Evolutionary conservation across 2,113 vertebrate genomes (phyloP).

Genomic region (Platysternon megacephalum): DNA sequence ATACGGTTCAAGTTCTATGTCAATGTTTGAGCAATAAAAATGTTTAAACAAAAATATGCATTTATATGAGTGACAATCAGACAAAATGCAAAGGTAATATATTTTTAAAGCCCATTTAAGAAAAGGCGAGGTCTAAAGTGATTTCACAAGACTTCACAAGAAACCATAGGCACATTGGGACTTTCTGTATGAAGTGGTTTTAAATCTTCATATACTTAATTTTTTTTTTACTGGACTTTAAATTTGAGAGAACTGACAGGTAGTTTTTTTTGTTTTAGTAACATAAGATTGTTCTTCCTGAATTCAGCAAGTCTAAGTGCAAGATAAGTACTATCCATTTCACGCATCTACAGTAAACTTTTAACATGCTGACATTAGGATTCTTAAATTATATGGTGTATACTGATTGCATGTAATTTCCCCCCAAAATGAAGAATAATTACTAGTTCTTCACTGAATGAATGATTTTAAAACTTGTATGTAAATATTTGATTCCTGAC

Average conservation of each 20-base stretch:
- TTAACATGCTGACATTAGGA: background rate
- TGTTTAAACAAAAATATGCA: background rate
- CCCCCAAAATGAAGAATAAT: background rate
- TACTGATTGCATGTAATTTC: background rate
- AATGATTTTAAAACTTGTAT: background rate
- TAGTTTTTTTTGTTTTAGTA: background rate
- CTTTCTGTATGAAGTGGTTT: background rate
- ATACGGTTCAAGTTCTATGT: background rate
- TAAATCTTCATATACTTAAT: background rate
- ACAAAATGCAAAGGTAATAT: background rate
- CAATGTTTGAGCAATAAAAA: background rate
- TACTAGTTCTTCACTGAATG: background rate
- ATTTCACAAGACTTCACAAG: background rate
- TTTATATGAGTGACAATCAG: background rate
- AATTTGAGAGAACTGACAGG: background rate
- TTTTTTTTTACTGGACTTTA: background rate
- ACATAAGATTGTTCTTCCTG: background rate
- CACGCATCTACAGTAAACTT: background rate
- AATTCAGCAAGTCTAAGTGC: background rate
- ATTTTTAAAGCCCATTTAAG: background rate
- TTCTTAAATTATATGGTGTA: background rate
- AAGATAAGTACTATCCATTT: background rate
- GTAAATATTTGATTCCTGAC: background rate
- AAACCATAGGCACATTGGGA: background rate
- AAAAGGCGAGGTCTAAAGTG: background rate